Base-by-base conservation (phyloP, 2,113 vertebrate species). In the Chamaea fasciata region DNA sequence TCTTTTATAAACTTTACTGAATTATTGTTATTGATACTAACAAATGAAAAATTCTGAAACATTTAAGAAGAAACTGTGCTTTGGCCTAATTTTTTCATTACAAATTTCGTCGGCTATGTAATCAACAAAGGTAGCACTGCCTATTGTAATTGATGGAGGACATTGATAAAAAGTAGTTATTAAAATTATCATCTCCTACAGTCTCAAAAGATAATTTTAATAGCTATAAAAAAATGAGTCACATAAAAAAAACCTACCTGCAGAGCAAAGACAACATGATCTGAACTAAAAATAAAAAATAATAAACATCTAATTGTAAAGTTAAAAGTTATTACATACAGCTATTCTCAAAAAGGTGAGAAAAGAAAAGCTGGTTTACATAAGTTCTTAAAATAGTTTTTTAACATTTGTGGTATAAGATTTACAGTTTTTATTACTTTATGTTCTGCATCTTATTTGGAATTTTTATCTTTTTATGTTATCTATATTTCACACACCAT, bases 341-440 rank as follows among this genome's bases (percentile, higher is more conserved):
- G 8, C 13, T 78, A 21, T 21, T 62, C 28, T 37, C 4, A 68
- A 76, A 68, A 74, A 76, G 1, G 2, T 22, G 28, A 15, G 27
- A 11, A 56, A n/a, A 30, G 53, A 49, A 68, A 4, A 9, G 2
- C 4, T 70, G 2, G 0, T 41, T 77, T 75, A 10, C 1, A n/a
- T 26, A 11, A 1, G 0, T 26, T 55, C 10, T 28, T 59, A 62
- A 67, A 85, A 70, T 10, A 44, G 14, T 13, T 87, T 15, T 68
- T 88, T 63, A 41, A 4, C 23, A 53, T 63, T 82, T 10, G 22
- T 62, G 3, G 1, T 10, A 33, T 26, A 56, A 13, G 12, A 64
- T 71, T 71, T 20, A 67, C 3, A 27, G 12, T 17, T 82, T 70
- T 87, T 0, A 35, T 81, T 70, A 42, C 22, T 37, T 70, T 27